Base-by-base conservation (phyloP, 1,140 invertebrate genomes). In the Pissodes strobi region DNA sequence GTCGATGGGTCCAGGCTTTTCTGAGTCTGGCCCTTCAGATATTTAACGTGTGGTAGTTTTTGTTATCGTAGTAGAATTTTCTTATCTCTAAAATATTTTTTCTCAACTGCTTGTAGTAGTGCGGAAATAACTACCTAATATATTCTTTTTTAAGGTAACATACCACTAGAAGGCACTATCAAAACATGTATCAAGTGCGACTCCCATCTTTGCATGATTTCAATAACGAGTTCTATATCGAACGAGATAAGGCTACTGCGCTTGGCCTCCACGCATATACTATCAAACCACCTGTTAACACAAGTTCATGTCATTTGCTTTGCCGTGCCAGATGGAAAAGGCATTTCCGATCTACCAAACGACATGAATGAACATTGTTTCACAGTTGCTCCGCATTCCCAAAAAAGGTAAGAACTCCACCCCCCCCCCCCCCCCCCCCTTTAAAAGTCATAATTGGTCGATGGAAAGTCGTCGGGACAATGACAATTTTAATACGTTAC, bases 251-350 rank as follows among this genome's bases (percentile, higher is more conserved):
- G 83, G 43, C 64, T 85, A 4, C 69, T 86, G 8, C 79, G 52
- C 80, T 64, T 86, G n/a, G 76, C 72, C 27, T 84, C 83, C 23
- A 82, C 81, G 27, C 82, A 84, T 66, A 78, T 85, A n/a, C 74
- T 85, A 15, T 79, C 80, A 18, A 86, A 85, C 72, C 74, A 84
- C 62, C 82, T 81, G 9, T 48, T 71, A 17, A 74, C 77, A 18
- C 79, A 82, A 69, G 19, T 86, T n/a, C 74, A 76, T 25, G 73
- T 84, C 2, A 76, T 81, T 10, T 78, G 82, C 17, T 72, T 85
- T 8, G 82, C 80, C 10, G 77, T 83, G 0, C 76, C 80, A 9
- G 79, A 80, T 25, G 71, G 67, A 10, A 75, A 74, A 2, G 59
- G 57, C 2, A 57, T 74, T 25, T 69, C 79, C 10, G 61, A 73